phyloP scores from a whole-genome alignment of 2,888 invertebrate genomes.

The Bibio marci region DNA sequence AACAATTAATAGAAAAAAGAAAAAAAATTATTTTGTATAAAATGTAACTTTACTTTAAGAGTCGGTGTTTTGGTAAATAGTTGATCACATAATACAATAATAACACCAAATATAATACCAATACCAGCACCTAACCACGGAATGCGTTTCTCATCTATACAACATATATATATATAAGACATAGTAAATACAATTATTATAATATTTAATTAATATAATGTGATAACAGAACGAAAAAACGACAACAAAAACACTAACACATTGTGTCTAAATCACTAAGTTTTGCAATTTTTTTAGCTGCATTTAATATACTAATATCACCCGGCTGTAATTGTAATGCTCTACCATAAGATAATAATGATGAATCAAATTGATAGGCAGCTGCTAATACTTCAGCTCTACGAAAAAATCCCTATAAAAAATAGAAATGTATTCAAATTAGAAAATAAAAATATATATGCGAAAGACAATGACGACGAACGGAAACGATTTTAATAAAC shows the following conservation, averaged over 20 bases:
- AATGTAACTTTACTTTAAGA: slow-evolving; percentile 8
- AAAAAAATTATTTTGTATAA: slow-evolving; percentile 5
- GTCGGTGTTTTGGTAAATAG: slow-evolving; percentile 45
- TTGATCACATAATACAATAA: slow-evolving; percentile 50
- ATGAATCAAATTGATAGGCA: slow-evolving; percentile 46
- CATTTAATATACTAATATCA: slow-evolving; percentile 43
- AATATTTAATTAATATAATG: background rate
- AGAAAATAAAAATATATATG: too few relatives aligned
- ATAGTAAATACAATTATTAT: background rate
- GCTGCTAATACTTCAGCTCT: slow-evolving; percentile 55
- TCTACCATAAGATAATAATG: slow-evolving; percentile 48
- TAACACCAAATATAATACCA: slow-evolving; percentile 48
- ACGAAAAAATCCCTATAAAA: slow-evolving; percentile 47
- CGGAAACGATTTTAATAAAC: too few relatives aligned
- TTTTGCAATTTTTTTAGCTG: slow-evolving; percentile 40
- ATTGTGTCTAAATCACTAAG: slow-evolving; percentile 40
- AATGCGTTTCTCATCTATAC: slow-evolving; percentile 51
- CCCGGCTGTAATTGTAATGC: slow-evolving; percentile 49
- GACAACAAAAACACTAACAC: slow-evolving; percentile 31
- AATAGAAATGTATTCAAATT: background rate
- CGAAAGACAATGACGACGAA: background rate
- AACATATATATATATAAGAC: slow-evolving; percentile 8
- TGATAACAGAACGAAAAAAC: background rate
- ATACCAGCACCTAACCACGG: slow-evolving; percentile 61
- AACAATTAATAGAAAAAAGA: slow-evolving; percentile 3